Conservation (phyloP, 2,888 invertebrate species). For the Megastigmus dorsalis region DNA sequence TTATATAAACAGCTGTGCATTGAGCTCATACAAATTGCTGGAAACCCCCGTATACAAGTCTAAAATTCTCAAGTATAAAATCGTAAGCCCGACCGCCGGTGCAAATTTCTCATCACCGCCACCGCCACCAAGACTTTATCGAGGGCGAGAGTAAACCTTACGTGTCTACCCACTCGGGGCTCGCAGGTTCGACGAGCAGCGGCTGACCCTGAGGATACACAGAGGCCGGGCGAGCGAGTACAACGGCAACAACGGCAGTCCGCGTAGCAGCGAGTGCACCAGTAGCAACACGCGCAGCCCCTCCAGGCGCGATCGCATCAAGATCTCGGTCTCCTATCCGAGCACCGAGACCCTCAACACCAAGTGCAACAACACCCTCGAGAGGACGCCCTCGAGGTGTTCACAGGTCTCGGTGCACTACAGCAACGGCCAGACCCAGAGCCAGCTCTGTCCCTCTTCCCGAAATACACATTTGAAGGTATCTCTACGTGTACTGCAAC, state of each 20-base stretch:
- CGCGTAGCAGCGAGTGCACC: slow-evolving; percentile 60
- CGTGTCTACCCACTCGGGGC: no score
- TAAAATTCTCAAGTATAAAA: no score
- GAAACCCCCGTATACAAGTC: no score
- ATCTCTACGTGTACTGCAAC: not conserved
- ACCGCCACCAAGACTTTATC: no score
- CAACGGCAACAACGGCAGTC: slow-evolving; percentile 70
- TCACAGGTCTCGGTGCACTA: slow-evolving; percentile 71
- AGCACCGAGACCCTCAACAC: slow-evolving; percentile 79
- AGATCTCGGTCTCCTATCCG: slow-evolving; percentile 90
- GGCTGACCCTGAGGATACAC: slow-evolving; percentile 93
- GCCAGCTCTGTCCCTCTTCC: slow-evolving; percentile 67
- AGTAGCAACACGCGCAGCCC: slow-evolving; percentile 67
- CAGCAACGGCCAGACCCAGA: slow-evolving; percentile 71
- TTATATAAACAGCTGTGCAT: no score
- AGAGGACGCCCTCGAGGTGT: slow-evolving; percentile 69
- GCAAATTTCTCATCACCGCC: no score
- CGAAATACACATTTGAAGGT: slow-evolving; percentile 70
- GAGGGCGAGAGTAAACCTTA: no score
- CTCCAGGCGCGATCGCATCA: slow-evolving; percentile 84
- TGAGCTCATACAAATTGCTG: no score
- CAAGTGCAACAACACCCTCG: slow-evolving; percentile 70
- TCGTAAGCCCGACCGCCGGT: no score
- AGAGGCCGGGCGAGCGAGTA: slow-evolving; percentile 84
- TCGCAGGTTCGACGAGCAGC: slow-evolving; percentile 89